These are phyloP conservation scores for Cetonia aurata DNA, from an alignment of 2,888 invertebrate species.

Conservation along the genomic window DNA sequence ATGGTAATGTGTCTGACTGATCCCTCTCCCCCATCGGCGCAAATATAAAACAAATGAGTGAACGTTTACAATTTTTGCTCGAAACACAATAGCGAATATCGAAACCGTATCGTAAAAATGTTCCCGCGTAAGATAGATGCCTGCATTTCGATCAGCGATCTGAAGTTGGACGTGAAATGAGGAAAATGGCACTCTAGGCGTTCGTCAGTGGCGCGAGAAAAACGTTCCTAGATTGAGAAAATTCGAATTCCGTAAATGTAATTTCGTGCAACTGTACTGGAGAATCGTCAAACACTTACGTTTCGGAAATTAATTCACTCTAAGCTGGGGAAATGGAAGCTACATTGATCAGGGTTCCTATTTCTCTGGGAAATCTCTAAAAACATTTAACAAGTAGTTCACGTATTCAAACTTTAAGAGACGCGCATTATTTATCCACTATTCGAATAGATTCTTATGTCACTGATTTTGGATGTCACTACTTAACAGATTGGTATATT, in stretches of 20 bases:
- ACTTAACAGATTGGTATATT: no score
- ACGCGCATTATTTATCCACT: no score
- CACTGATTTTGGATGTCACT: no score
- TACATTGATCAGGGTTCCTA: no score
- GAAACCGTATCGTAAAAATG: slow-evolving; percentile 32
- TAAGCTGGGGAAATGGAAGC: no score
- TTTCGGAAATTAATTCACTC: no score
- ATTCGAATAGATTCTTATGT: no score
- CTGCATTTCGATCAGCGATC: slow-evolving; percentile 13
- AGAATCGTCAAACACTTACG: no score
- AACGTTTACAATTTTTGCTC: slow-evolving; percentile 30
- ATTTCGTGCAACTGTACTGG: not conserved
- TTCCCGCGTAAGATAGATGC: slow-evolving; percentile 15
- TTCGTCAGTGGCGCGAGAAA: not conserved
- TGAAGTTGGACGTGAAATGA: slow-evolving; percentile 23
- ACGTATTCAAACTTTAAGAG: no score
- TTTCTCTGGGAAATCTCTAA: no score
- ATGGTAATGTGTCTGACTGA: slow-evolving; percentile 38
- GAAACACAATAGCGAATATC: slow-evolving; percentile 27
- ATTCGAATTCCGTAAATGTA: not conserved
- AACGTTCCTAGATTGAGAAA: no score
- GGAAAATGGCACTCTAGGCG: not conserved
- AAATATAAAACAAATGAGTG: slow-evolving; percentile 41
- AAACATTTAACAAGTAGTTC: no score
- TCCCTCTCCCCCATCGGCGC: slow-evolving; percentile 31